Evolutionary conservation across 2,797 vertebrate species (phyloP).

Genomic region (Aeoliscus strigatus): DNA sequence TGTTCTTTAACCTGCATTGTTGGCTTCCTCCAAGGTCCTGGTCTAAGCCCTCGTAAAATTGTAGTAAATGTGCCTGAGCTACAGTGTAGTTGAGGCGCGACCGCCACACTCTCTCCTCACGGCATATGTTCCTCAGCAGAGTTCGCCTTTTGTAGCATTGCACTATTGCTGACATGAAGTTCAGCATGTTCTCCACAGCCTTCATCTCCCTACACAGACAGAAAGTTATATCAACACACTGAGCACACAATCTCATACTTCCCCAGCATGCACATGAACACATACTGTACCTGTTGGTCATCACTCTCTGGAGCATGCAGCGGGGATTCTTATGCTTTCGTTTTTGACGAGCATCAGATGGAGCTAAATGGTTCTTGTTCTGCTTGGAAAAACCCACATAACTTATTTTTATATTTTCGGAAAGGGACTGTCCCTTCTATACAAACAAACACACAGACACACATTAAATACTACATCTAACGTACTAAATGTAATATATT

Average conservation of each 20-base stretch:
- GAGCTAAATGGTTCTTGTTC: constrained; percentile 12
- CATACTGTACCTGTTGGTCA: constrained; percentile 35
- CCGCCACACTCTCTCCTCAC: constrained; percentile 83
- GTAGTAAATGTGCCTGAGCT: constrained; percentile 73
- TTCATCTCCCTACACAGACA: constrained; percentile 44
- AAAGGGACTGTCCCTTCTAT: too few relatives aligned
- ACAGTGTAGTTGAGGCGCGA: constrained; percentile 81
- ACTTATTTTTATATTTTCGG: not conserved
- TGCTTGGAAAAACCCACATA: constrained; percentile 17
- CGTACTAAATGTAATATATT: too few relatives aligned
- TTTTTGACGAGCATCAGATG: constrained; percentile 29
- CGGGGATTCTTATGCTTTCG: constrained; percentile 29
- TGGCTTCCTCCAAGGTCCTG: constrained; percentile 44
- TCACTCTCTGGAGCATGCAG: constrained; percentile 22
- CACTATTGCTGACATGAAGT: constrained; percentile 62
- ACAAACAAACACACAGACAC: too few relatives aligned
- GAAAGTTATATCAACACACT: not conserved
- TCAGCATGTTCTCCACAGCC: constrained; percentile 58
- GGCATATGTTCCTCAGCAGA: constrained; percentile 67
- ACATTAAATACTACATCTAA: too few relatives aligned
- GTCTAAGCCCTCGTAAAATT: constrained; percentile 71
- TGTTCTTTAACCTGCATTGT: constrained; percentile 71
- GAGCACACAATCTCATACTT: constrained; percentile 2
- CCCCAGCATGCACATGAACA: constrained; percentile 1
- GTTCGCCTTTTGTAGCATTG: constrained; percentile 55